Conservation (phyloP, 2,797 vertebrate genomes). For the Mormyrops boulengeri region DNA sequence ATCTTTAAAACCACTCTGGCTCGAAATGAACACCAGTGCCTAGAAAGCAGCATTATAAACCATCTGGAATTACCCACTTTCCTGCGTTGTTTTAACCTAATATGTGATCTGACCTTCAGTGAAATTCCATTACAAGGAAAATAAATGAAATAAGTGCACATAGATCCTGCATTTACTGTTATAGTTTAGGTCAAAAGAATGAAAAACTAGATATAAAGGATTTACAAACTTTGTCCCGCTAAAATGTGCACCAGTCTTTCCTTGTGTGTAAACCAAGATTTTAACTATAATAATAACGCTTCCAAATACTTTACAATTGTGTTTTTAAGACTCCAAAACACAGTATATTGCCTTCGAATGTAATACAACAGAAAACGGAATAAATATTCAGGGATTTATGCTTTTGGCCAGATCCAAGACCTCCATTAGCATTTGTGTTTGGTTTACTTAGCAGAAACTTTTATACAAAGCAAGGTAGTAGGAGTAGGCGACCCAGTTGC, state of each 20-base stretch:
- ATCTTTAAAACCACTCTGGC: not conserved
- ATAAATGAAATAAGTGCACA: not conserved
- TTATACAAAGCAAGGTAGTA: not conserved
- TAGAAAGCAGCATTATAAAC: not conserved
- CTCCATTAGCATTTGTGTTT: not conserved
- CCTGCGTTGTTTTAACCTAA: not conserved
- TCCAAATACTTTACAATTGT: too few relatives aligned
- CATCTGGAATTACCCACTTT: not conserved
- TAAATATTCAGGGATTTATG: not conserved
- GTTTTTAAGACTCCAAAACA: not conserved
- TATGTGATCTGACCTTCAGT: not conserved
- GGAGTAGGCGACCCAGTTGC: not conserved
- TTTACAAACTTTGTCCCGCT: not conserved
- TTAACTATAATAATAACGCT: not conserved
- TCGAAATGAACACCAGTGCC: not conserved
- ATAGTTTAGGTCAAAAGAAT: not conserved
- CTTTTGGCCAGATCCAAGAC: not conserved
- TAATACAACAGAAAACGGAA: not conserved
- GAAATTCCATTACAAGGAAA: not conserved
- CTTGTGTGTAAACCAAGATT: not conserved
- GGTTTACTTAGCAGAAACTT: not conserved
- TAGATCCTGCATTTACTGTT: not conserved
- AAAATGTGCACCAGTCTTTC: not conserved
- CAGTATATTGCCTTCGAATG: not conserved
- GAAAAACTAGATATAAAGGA: not conserved